Evolutionary conservation across 2,113 vertebrate species (phyloP).

Genomic region (Furnarius figulus): DNA sequence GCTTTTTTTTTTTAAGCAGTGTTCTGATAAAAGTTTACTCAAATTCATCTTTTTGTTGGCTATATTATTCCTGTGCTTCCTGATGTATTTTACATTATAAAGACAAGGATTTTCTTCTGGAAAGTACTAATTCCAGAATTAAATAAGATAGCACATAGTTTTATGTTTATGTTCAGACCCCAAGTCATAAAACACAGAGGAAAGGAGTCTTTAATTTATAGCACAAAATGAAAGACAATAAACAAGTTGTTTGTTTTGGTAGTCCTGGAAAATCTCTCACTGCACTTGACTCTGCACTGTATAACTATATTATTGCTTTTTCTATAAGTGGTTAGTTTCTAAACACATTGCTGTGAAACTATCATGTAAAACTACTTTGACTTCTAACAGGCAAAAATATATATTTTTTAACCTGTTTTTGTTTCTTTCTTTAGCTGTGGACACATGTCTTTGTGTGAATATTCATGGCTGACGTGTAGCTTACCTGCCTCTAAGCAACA

Average conservation of each 20-base stretch:
- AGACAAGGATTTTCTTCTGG: not conserved
- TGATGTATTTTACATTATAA: not conserved
- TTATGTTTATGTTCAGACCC: not conserved
- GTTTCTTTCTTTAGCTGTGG: not conserved
- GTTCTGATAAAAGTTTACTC: not conserved
- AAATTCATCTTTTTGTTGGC: not conserved
- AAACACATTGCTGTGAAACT: not conserved
- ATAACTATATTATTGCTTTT: not conserved
- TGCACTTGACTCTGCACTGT: not conserved
- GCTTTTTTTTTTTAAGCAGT: accelerated
- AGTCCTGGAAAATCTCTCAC: not conserved
- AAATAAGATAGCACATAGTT: not conserved
- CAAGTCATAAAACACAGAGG: not conserved
- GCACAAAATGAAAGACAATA: not conserved
- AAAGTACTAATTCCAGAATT: not conserved
- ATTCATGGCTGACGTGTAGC: not conserved
- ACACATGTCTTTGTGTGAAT: not conserved
- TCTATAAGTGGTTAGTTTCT: not conserved
- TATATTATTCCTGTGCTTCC: not conserved
- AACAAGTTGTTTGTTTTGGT: not conserved
- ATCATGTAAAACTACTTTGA: not conserved
- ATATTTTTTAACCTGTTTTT: not conserved
- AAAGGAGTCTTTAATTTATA: not conserved
- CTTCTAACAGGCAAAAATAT: not conserved
- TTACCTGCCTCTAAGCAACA: not conserved